Percentiles rank a stretch among this genome's conserved stretches.
These are phyloP conservation scores for Loxodonta africana DNA, from an alignment of 2,113 vertebrate species.

Conservation along the genomic window DNA sequence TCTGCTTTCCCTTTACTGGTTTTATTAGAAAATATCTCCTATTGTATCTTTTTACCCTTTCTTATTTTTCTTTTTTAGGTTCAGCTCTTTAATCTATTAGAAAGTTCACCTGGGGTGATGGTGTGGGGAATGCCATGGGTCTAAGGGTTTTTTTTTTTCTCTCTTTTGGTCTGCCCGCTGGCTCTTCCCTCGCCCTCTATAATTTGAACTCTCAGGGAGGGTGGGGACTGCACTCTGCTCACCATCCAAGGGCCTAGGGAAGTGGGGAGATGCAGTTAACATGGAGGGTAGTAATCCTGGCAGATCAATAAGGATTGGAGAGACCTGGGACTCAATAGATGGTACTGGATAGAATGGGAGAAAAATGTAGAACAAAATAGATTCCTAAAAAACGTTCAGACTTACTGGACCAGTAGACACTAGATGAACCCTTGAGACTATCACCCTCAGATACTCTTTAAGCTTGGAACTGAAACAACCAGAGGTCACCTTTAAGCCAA, in stretches of 20 bases:
- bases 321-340: too few species aligned
- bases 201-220: neutral
- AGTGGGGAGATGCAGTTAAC: neutral
- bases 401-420: too few species aligned
- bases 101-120: neutral
- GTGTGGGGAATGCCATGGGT: fast-evolving
- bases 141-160: neutral
- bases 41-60: neutral
- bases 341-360: too few species aligned
- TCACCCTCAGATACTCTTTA: too few species aligned
- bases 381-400: too few species aligned
- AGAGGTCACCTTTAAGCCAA: too few species aligned
- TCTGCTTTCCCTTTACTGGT: neutral
- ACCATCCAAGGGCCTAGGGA: neutral
- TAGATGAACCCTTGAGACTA: too few species aligned
- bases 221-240: fast-evolving
- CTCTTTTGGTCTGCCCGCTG: fast-evolving
- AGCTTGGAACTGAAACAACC: too few species aligned
- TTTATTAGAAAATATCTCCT: neutral
- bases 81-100: neutral
- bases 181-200: neutral
- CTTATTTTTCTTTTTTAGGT: neutral
- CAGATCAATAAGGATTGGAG: neutral
- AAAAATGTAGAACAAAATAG: too few species aligned
- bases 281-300: neutral